phyloP scores from a whole-genome alignment of 2,888 invertebrate genomes.

The Zygothrica quintamaculata region DNA sequence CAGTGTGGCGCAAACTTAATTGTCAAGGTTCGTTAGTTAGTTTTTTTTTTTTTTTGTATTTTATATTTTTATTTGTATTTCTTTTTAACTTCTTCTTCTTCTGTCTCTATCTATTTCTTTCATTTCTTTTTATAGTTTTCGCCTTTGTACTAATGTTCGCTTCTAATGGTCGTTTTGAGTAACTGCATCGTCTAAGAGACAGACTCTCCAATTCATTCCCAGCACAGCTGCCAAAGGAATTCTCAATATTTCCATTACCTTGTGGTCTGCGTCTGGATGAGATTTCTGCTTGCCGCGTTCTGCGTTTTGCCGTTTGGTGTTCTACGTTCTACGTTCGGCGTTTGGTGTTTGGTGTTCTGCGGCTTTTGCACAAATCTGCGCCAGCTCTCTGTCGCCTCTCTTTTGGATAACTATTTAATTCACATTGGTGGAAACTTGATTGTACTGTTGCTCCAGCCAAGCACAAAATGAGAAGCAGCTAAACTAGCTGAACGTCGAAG shows the following conservation, averaged over 20 bases:
- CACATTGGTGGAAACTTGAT: conserved; percentile 78
- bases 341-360: conserved; percentile 33
- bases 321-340: too few relatives aligned
- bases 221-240: conserved; percentile 64
- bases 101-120: conserved; percentile 23
- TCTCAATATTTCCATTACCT: conserved; percentile 78
- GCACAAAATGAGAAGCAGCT: conserved; percentile 68
- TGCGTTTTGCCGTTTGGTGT: too few relatives aligned
- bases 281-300: conserved; percentile 8
- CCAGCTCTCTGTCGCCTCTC: conserved; percentile 66
- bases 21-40: conserved; percentile 78
- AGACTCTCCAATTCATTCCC: conserved; percentile 13
- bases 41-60: conserved; percentile 38
- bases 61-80: conserved; percentile 19
- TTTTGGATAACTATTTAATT: conserved; percentile 76
- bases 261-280: conserved; percentile 60
- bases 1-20: conserved; percentile 77
- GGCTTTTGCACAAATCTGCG: conserved; percentile 48
- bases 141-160: conserved; percentile 67
- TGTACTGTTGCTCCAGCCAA: conserved; percentile 68
- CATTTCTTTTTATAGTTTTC: conserved; percentile 15
- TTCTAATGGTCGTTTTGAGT: conserved; percentile 78
- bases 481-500: conserved; percentile 48
- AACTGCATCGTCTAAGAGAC: conserved; percentile 48
- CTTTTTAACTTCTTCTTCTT: conserved; percentile 13